Base-by-base conservation (phyloP, 2,113 vertebrate species). In the Thinocorus orbignyianus region DNA sequence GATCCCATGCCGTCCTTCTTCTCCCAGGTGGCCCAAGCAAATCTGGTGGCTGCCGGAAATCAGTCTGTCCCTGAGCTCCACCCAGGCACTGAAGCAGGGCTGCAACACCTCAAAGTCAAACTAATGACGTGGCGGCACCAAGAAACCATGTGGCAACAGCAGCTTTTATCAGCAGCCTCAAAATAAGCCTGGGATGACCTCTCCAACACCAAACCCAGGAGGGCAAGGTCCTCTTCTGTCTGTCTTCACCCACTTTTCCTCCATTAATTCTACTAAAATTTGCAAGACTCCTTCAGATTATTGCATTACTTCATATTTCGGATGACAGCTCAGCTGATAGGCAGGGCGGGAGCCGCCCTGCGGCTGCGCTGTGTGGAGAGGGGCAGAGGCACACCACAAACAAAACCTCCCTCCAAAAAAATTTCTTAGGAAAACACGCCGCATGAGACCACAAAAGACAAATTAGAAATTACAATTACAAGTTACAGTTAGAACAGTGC, bases 61-160 rank as follows among this genome's bases (percentile, higher is more conserved):
- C 33, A 48, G n/a, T 41, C 16, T 39, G 44, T 17, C 51, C 13
- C 72, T 26, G 10, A 66, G 62, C 17, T 69, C 24, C n/a, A 86
- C 3, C 4, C 37, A 17, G 24, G 54, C 2, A 0, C 18, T 64
- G 48, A 79, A 85, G 30, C 58, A 70, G 49, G 41, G 58, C 46
- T 46, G 5, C 46, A 69, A 69, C 46, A 80, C 68, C 55, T 72
- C 64, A 70, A 33, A 88, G 28, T 17, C 49, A 77, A 70, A 58
- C 10, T 31, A 61, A 69, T 28, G 62, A 73, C 0, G 0, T 42
- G 19, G 22, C 0, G 0, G 54, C 22, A 55, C 24, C 0, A 1
- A 72, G 41, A 88, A 83, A 66, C 14, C 0, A 0, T 13, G 41
- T 18, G 22, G 33, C 55, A 88, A 54, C 7, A 71, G 44, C 52